Conservation (phyloP, 2,113 vertebrate species). For the Trachemys scripta region DNA sequence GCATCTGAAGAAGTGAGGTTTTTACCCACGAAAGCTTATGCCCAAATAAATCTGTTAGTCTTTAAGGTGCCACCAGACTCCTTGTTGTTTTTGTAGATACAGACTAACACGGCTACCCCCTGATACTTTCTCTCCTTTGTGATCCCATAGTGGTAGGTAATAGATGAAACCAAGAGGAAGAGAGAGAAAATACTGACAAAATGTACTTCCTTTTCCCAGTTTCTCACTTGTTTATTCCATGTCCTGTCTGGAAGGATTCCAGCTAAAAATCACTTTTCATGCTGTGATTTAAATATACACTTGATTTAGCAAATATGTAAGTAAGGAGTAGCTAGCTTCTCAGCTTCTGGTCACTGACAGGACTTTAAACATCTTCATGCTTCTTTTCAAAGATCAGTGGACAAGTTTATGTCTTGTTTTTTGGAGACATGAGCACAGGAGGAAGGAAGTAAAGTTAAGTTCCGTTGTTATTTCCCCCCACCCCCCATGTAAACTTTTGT, state of each 20-base stretch:
- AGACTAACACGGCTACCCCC: no score
- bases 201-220: constrained; percentile 8
- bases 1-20: no score
- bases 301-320: background rate
- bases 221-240: background rate
- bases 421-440: background rate
- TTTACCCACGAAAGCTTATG: no score
- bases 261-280: background rate
- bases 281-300: background rate
- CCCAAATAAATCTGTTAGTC: no score
- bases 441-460: constrained; percentile 20
- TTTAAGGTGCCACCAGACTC: no score
- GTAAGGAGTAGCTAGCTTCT: background rate
- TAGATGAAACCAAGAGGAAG: background rate
- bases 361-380: background rate
- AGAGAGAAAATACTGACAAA: background rate
- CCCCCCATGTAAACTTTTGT: constrained; percentile 10
- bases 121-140: background rate
- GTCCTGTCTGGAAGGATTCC: background rate
- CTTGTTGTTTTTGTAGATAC: no score
- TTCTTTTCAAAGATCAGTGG: background rate
- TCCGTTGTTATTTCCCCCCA: background rate
- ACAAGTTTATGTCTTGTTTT: background rate
- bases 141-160: background rate
- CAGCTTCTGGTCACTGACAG: background rate